These are phyloP conservation scores for Apistogramma diplotaenia DNA, from an alignment of 2,113 vertebrate species.

Conservation along the genomic window DNA sequence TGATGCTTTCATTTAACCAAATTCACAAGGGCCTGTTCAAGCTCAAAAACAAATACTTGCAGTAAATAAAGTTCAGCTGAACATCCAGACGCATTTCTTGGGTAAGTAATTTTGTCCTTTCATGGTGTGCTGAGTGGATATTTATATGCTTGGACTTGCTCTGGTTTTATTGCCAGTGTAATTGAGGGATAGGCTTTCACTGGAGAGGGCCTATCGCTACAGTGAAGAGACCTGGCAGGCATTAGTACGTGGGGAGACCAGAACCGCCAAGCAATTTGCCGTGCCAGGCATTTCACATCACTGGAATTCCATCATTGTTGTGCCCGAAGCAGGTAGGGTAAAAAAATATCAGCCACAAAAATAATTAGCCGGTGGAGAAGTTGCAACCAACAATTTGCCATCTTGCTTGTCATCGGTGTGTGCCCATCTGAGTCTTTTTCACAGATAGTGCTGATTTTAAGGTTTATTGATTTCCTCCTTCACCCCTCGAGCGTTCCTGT, in stretches of 20 bases:
- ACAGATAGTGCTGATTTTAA: not conserved
- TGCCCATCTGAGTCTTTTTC: not conserved
- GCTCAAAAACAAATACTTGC: not conserved
- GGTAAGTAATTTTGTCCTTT: constrained; percentile 28
- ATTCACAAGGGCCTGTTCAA: not conserved
- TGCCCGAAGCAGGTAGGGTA: constrained; percentile 26
- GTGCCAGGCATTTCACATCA: constrained; percentile 60
- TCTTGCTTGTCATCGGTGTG: not conserved
- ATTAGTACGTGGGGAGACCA: constrained; percentile 16
- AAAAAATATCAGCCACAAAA: constrained; percentile 44
- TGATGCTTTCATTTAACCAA: not conserved
- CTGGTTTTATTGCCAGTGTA: constrained; percentile 47
- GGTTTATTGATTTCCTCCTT: not conserved
- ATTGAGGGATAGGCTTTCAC: constrained; percentile 57
- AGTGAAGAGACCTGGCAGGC: constrained; percentile 61
- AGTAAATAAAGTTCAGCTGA: constrained; percentile 11
- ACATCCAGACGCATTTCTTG: constrained; percentile 7
- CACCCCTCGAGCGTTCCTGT: not conserved
- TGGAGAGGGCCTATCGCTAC: constrained; percentile 46
- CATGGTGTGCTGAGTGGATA: constrained; percentile 4
- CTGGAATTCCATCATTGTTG: constrained; percentile 55
- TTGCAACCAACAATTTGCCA: not conserved
- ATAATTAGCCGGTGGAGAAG: constrained; percentile 47
- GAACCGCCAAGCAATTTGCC: constrained; percentile 30
- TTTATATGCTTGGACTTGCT: constrained; percentile 41